Evolutionary conservation across 2,113 vertebrate species (phyloP), one percentile per base, ranked within the genome.

Genomic region (Burhinus oedicnemus): DNA sequence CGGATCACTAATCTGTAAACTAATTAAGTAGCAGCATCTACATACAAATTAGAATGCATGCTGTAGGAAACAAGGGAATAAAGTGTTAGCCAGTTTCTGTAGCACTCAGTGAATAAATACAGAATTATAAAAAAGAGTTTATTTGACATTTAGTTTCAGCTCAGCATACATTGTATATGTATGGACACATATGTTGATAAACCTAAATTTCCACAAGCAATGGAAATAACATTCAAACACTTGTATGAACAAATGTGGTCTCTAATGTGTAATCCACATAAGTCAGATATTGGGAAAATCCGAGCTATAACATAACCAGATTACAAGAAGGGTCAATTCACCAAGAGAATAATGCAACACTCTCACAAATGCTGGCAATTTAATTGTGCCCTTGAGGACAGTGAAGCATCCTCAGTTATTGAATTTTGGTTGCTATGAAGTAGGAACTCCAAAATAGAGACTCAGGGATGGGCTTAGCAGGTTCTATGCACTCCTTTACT

Each of bases 21-120:
- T 90, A 93, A 97, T 95, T 93, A 96, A 61, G 49, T 20, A 82
- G 25, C 52, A 84, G 8, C 61, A 79, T 65, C 83, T 89, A 84
- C 61, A 91, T 95, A 76, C 44, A 91, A 95, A 92, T 94, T 89
- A 83, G 72, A 11, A 52, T 49, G 25, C 0, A 0, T 32, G 16
- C 15, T 61, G 30, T 22, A 81, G 30, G 11, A 87, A 89, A 83
- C 15, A 84, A 71, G 45, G 34, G 82, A 87, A 68, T n/a, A 44
- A 71, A 82, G 2, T 19, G 25, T 71, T 71, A 89, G 8, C 1
- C 7, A 57, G 29, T 82, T 87, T 74, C 26, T 55, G 14, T 21
- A 64, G 6, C 5, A 68, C 25, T 76, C 51, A 25, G 4, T 51
- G 27, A 69, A 87, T 49, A 75, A 76, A 66, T 34, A 25, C 1